Conservation (phyloP, 2,888 invertebrate species). For the Drosophila birchii region DNA sequence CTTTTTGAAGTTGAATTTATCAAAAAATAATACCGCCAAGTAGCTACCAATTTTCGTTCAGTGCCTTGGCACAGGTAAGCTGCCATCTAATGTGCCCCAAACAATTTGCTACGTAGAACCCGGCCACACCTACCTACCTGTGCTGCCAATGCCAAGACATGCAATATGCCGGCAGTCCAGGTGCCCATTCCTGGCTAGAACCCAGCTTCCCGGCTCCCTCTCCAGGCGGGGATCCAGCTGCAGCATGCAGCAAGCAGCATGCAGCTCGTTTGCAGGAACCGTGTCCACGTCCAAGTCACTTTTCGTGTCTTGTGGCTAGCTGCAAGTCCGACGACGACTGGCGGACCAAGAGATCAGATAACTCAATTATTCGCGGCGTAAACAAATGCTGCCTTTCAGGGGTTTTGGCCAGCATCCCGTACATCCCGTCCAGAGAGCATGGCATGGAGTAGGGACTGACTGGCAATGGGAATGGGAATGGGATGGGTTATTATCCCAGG, state of each 20-base stretch:
- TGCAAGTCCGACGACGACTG: conserved; percentile 19
- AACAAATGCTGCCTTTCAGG: conserved; percentile 82
- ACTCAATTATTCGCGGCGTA: conserved; percentile 84
- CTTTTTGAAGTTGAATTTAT: too few species aligned
- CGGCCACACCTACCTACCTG: conserved; percentile 73
- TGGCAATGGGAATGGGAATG: conserved; percentile 46
- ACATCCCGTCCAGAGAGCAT: conserved; percentile 32
- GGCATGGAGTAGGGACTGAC: conserved; percentile 22
- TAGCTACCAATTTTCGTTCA: neutral
- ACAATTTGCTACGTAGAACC: conserved; percentile 74
- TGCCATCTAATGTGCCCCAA: conserved; percentile 72
- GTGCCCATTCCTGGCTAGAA: conserved; percentile 8
- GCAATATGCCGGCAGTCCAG: conserved; percentile 46
- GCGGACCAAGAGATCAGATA: conserved; percentile 80
- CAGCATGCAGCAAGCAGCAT: neutral
- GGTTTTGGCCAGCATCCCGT: conserved; percentile 56
- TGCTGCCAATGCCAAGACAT: conserved; percentile 68
- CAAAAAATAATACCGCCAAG: too few species aligned
- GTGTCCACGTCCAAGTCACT: conserved; percentile 25
- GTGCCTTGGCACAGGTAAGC: conserved; percentile 26
- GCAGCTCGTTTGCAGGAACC: conserved; percentile 54
- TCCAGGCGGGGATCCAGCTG: conserved; percentile 30
- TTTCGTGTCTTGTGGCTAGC: conserved; percentile 43
- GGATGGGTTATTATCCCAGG: conserved; percentile 83
- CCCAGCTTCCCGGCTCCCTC: neutral